Evolutionary conservation across 2,888 invertebrate species (phyloP), one percentile per base, ranked within the genome.

Genomic region (Pomacea canaliculata): DNA sequence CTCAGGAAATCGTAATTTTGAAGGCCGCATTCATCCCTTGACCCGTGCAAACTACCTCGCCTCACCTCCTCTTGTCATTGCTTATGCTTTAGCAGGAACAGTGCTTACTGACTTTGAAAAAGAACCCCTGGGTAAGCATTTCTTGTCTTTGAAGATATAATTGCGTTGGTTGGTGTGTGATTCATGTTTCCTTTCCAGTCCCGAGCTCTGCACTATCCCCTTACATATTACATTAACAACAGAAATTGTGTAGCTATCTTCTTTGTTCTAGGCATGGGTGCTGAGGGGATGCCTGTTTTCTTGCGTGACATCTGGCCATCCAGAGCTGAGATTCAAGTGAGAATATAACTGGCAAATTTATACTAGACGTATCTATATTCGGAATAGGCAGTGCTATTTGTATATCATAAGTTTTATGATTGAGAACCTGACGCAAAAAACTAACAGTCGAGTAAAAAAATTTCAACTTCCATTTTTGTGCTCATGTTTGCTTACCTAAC

Each of bases 1-100:
- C 0, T 98, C 98, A 0, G 99, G 99, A 0, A 99, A 99, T 91
- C 93, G 99, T 7, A 99, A 99, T 92, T 99, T 99, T 91, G 99
- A 99, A 91, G 99, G 99, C 0, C 94, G 99, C 71, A 97, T 99
- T 88, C 98, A 99, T 91, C 98, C 99, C 0, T 95, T 96, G 90
- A 98, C 98, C 0, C 92, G 98, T 46, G 99, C 99, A 63, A 99
- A 99, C 92, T 99, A 99, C 90, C 93, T 99, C 81, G 99, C 99
- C 0, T 97, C 97, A n/a, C 99, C 99, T 0, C 93, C 97, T 66
- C 92, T 99, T 69, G 99, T 99, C 60, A 97, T 99, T 78, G 99
- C 99, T 0, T 99, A 99, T 90, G 98, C 99, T 0, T 94, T 99
- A 65, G 98, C 98, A 56, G 99, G 98, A 9, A 95, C 96, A 0